Conservation (phyloP, 2,113 vertebrate species). For the Capreolus pygargus region DNA sequence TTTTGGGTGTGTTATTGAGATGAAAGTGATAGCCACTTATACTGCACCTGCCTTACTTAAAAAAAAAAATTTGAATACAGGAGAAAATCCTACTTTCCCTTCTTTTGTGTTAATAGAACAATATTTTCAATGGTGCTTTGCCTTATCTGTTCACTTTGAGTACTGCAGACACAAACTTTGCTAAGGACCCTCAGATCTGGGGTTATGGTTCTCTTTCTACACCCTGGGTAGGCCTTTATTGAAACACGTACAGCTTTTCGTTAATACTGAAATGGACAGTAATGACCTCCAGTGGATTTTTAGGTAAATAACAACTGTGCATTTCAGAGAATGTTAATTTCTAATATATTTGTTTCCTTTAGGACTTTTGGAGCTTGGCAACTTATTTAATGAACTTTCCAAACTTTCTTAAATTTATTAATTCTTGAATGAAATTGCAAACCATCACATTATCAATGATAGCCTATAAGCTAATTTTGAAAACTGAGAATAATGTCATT, state of each 20-base stretch:
- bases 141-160: not conserved
- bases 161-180: not conserved
- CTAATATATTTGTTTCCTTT: not conserved
- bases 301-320: not conserved
- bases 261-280: not conserved
- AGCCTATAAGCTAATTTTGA: not conserved
- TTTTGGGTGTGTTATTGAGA: not conserved
- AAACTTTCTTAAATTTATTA: not conserved
- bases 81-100: not conserved
- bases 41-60: not conserved
- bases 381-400: not conserved
- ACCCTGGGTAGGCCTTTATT: not conserved
- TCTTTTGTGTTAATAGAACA: rapidly evolving
- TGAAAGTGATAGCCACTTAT: not conserved
- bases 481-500: not conserved
- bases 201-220: not conserved
- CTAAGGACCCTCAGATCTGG: not conserved
- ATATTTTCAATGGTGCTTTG: not conserved
- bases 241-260: not conserved
- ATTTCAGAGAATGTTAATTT: not conserved
- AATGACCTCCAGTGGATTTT: not conserved
- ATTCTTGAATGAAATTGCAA: not conserved
- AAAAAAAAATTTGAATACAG: not conserved
- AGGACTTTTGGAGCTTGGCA: not conserved
- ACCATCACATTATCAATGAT: not conserved